Conservation (phyloP, 2,797 vertebrate species). For the Brotula barbata region DNA sequence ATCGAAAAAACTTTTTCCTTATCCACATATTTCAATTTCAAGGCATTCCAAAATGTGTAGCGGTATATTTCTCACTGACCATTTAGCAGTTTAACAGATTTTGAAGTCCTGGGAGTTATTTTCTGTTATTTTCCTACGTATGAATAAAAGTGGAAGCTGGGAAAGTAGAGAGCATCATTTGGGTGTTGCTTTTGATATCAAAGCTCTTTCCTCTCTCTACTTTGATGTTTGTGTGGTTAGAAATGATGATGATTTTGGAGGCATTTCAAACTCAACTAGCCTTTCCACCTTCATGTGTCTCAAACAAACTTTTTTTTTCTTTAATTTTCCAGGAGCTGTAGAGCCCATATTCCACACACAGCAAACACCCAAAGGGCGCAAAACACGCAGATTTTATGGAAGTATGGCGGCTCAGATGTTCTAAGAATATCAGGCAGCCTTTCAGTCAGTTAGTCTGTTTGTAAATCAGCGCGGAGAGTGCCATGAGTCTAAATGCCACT, state of each 20-base stretch:
- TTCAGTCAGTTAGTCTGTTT: constrained; percentile 51
- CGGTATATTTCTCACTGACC: constrained; percentile 13
- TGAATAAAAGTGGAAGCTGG: constrained; percentile 42
- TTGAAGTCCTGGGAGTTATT: constrained; percentile 13
- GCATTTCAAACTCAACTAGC: constrained; percentile 54
- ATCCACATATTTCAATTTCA: constrained; percentile 11
- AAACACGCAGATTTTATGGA: constrained; percentile 43
- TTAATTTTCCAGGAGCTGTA: constrained; percentile 60
- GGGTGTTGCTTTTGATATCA: constrained; percentile 56
- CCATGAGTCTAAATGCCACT: constrained; percentile 54
- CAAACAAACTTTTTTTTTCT: constrained; percentile 55
- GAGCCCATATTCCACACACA: constrained; percentile 50
- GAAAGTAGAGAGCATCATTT: constrained; percentile 42
- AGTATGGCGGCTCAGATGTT: constrained; percentile 62
- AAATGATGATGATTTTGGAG: constrained; percentile 40
- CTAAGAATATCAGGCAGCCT: constrained; percentile 60
- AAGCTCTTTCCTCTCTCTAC: constrained; percentile 46
- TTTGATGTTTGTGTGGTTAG: constrained; percentile 53
- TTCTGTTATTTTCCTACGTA: constrained; percentile 31
- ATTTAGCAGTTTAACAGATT: constrained; percentile 19
- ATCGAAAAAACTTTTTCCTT: no score
- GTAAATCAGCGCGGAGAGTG: constrained; percentile 45
- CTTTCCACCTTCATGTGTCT: constrained; percentile 61
- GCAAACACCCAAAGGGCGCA: constrained; percentile 54
- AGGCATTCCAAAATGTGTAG: constrained; percentile 13